Evolutionary conservation across 2,797 vertebrate species (phyloP).

Genomic region (Parambassis ranga): DNA sequence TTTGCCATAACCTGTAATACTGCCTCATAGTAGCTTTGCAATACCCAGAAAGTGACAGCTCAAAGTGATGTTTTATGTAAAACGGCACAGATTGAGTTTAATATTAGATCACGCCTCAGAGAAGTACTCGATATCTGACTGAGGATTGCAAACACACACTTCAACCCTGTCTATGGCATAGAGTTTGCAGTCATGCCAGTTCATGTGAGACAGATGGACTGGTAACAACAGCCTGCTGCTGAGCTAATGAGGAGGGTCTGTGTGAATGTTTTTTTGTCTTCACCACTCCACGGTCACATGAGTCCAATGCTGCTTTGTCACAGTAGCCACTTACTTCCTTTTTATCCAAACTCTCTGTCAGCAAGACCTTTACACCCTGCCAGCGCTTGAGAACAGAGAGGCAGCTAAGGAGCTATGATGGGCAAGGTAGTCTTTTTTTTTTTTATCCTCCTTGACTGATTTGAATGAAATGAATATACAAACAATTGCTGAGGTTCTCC

Average conservation of each 20-base stretch:
- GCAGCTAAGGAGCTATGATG: constrained; percentile 1
- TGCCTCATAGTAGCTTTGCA: neutral
- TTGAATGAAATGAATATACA: constrained; percentile 28
- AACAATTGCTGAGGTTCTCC: constrained; percentile 39
- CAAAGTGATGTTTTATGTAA: neutral
- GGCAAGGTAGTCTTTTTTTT: constrained; percentile 7
- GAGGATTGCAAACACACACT: constrained; percentile 6
- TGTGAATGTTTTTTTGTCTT: constrained; percentile 23
- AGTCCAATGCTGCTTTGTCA: constrained; percentile 15
- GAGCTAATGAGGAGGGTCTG: constrained; percentile 1
- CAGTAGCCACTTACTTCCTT: constrained; percentile 18
- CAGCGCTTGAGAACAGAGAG: neutral
- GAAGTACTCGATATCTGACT: constrained; percentile 4
- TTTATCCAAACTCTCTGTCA: constrained; percentile 13
- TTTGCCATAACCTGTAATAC: too few species aligned
- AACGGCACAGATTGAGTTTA: constrained; percentile 14
- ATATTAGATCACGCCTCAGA: neutral
- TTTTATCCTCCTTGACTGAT: constrained; percentile 4
- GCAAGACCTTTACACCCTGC: constrained; percentile 20
- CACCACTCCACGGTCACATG: constrained; percentile 36
- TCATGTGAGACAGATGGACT: constrained; percentile 51
- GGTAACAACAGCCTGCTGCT: constrained; percentile 21
- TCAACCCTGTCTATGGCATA: neutral
- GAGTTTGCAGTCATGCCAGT: constrained; percentile 13
- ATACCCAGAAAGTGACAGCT: neutral